phyloP scores from a whole-genome alignment of 2,888 invertebrate species.

The Xanthia icteritia region DNA sequence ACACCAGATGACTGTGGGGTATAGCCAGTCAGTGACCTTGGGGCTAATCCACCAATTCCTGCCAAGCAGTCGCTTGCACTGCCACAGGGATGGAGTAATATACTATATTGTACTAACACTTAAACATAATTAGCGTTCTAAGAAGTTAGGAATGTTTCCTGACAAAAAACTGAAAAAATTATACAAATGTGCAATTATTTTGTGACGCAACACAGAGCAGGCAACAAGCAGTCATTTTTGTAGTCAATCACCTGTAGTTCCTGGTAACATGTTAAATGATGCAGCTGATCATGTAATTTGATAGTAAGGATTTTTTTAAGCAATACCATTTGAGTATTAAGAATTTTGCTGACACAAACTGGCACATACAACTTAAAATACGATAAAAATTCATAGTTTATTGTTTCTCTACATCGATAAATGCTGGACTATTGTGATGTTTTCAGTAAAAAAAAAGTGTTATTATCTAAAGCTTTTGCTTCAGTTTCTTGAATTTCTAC shows the following conservation, averaged over 20 bases:
- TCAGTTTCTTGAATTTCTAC: neutral
- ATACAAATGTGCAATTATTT: slow-evolving; percentile 16
- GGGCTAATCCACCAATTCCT: too few species aligned
- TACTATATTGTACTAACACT: neutral
- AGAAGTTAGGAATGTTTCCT: neutral
- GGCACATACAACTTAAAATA: neutral
- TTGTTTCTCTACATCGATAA: neutral
- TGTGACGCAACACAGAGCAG: slow-evolving; percentile 25
- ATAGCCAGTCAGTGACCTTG: too few species aligned
- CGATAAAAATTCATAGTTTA: neutral
- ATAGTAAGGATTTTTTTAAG: slow-evolving; percentile 15
- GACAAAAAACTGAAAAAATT: neutral
- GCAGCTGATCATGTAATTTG: slow-evolving; percentile 42
- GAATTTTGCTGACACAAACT: neutral
- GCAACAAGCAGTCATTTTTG: slow-evolving; percentile 19
- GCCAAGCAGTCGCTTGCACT: too few species aligned
- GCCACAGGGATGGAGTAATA: too few species aligned
- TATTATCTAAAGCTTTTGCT: slow-evolving; percentile 13
- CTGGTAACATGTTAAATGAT: slow-evolving; percentile 29
- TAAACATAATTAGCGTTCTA: neutral
- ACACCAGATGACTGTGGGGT: too few species aligned
- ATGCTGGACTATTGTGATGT: slow-evolving; percentile 17
- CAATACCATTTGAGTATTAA: neutral
- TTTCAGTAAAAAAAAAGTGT: neutral
- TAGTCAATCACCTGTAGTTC: slow-evolving; percentile 34